These are phyloP conservation scores for Biston stratarius DNA, from an alignment of 2,888 invertebrate genomes.

Conservation along the genomic window DNA sequence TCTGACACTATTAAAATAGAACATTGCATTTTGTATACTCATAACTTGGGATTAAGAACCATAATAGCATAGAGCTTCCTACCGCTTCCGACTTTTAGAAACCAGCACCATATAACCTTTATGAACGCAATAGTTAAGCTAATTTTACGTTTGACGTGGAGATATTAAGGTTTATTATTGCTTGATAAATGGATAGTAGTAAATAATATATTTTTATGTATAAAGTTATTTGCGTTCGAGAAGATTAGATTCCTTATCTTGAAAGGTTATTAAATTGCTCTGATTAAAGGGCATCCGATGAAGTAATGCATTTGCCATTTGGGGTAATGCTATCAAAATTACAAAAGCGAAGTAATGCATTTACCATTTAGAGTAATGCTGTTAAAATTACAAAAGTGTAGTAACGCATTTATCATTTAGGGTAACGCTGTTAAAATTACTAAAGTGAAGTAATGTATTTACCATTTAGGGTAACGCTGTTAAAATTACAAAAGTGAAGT, in stretches of 20 bases:
- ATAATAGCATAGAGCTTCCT: background rate
- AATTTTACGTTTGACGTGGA: constrained; percentile 4
- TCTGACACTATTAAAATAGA: constrained; percentile 45
- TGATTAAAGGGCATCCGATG: background rate
- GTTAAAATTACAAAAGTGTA: no score
- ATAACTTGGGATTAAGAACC: background rate
- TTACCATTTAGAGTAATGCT: no score
- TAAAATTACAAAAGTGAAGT: no score
- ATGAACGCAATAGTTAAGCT: constrained; percentile 4
- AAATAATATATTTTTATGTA: constrained; percentile 25
- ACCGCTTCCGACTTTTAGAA: background rate
- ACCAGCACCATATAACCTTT: constrained; percentile 7
- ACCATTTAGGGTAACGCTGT: no score
- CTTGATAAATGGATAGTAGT: constrained; percentile 19
- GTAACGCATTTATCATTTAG: no score
- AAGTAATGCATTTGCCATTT: no score
- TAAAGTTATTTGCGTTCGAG: constrained; percentile 6
- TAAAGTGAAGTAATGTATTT: no score
- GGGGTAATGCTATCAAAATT: no score
- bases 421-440: no score
- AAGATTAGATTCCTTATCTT: constrained; percentile 23
- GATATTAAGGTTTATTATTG: background rate
- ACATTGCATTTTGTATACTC: constrained; percentile 6
- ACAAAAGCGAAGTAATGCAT: no score
- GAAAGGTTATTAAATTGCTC: constrained; percentile 13